Conservation (phyloP, 2,797 vertebrate genomes). For the Rachycentron canadum region DNA sequence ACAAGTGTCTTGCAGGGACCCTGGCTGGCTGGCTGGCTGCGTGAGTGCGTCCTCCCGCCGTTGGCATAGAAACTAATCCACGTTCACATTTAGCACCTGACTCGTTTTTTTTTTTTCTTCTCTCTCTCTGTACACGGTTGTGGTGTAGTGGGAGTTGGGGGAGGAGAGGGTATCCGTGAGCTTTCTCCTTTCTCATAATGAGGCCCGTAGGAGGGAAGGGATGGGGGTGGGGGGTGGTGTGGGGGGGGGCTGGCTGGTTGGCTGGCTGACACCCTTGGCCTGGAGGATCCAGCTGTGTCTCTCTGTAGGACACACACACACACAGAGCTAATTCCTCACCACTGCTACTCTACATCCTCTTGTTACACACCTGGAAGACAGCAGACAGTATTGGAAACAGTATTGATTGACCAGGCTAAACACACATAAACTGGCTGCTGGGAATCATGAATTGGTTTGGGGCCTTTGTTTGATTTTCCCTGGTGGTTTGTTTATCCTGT, state of each 20-base stretch:
- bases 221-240: conserved; percentile 37
- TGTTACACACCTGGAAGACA: conserved; percentile 61
- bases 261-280: conserved; percentile 71
- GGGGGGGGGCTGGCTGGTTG: conserved; percentile 35
- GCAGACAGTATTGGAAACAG: conserved; percentile 47
- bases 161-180: conserved; percentile 61
- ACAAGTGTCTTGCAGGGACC: conserved; percentile 83
- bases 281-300: conserved; percentile 73
- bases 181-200: conserved; percentile 80
- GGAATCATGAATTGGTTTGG: conserved; percentile 58
- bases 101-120: conserved; percentile 50
- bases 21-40: conserved; percentile 78
- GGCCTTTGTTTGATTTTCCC: conserved; percentile 42
- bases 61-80: conserved; percentile 90
- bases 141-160: conserved; percentile 65
- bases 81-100: conserved; percentile 87
- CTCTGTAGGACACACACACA: conserved; percentile 59
- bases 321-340: conserved; percentile 35
- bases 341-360: conserved; percentile 35
- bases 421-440: conserved; percentile 58
- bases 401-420: conserved; percentile 69
- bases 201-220: conserved; percentile 71
- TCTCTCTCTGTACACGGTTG: conserved; percentile 52
- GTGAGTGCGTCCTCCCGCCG: conserved; percentile 82
- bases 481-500: conserved; percentile 46